These are phyloP conservation scores for Nycteola revayana DNA, from an alignment of 2,888 invertebrate species.

Conservation along the genomic window DNA sequence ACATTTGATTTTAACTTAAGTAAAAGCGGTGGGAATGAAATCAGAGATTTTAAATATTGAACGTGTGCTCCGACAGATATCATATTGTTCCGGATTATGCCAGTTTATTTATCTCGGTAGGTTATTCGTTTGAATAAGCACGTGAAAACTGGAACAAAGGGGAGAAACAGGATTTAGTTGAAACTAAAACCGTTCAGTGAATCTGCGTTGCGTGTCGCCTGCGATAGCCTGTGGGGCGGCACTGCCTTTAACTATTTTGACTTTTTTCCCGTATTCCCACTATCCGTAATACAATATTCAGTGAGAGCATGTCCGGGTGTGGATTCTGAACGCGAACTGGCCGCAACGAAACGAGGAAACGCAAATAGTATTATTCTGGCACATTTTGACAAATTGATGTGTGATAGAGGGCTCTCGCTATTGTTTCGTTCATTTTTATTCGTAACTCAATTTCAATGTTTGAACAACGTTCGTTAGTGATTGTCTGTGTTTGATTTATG, in stretches of 20 bases:
- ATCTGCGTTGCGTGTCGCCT: conserved; percentile 37
- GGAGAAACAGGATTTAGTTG: conserved; percentile 37
- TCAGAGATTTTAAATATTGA: too few species aligned
- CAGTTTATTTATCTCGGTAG: conserved; percentile 46
- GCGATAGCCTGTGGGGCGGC: conserved; percentile 36
- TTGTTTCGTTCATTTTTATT: conserved; percentile 68
- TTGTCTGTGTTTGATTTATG: conserved; percentile 69
- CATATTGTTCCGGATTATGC: conserved; percentile 29
- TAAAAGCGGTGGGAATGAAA: too few species aligned
- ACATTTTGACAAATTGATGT: conserved; percentile 70
- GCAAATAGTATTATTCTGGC: conserved; percentile 55
- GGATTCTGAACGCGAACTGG: conserved; percentile 34
- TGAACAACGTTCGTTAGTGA: conserved; percentile 73
- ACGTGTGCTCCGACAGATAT: too few species aligned
- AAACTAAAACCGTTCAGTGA: conserved; percentile 43
- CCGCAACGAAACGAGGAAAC: conserved; percentile 37
- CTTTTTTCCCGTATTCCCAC: conserved; percentile 44
- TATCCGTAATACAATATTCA: conserved; percentile 56
- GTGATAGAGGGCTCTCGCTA: conserved; percentile 52
- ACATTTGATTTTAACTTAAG: too few species aligned
- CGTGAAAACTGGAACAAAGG: conserved; percentile 48
- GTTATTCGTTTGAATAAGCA: conserved; percentile 47
- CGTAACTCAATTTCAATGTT: conserved; percentile 64
- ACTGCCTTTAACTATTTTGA: conserved; percentile 39
- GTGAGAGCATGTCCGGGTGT: conserved; percentile 51